Evolutionary conservation across 2,888 invertebrate species (phyloP), one percentile per base, ranked within the genome.

Genomic region (Drosophila kuntzei): DNA sequence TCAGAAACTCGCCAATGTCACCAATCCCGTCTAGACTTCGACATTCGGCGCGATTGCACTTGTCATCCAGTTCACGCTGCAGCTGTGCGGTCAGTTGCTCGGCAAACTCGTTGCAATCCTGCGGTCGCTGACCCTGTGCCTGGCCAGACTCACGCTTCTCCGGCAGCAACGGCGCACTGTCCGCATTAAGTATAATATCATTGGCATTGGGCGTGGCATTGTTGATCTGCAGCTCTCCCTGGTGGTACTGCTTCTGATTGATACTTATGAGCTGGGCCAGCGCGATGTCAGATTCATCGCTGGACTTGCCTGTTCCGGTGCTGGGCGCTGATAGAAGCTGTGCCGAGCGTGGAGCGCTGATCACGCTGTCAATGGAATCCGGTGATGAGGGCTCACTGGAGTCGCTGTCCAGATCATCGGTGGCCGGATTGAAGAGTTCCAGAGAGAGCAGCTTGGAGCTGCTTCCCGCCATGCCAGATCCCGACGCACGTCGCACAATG

Each of bases 341-440:
- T 0, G 90, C 82, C 0, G 91, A 90, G 34, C 89, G 86, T 0
- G 92, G 91, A 0, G 96, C 96, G 87, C 96, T 96, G 76, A 97
- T 96, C 1, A 97, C 97, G 88, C 97, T 97, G 80, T 97, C 97
- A 2, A 96, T 95, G 2, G 97, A 97, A 90, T 97, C 97, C 2
- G 97, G 97, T 0, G 97, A 97, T 0, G 97, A 97, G 11, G 92
- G 91, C 11, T 97, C 96, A 87, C 96, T 97, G 0, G 97, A 97
- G 90, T 97, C 97, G 87, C 97, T 97, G 90, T 97, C 97, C 91
- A 97, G 94, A 87, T 98, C 97, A 90, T 98, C 97, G 6, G 96
- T 97, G 89, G 97, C 97, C 1, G 97, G 97, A 92, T 98, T 97
- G 89, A 97, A 98, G 3, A 97, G 93, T 89, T 97, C 97, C 61